phyloP scores from a whole-genome alignment of 2,113 vertebrate genomes.

The Orientallactaga bullata region DNA sequence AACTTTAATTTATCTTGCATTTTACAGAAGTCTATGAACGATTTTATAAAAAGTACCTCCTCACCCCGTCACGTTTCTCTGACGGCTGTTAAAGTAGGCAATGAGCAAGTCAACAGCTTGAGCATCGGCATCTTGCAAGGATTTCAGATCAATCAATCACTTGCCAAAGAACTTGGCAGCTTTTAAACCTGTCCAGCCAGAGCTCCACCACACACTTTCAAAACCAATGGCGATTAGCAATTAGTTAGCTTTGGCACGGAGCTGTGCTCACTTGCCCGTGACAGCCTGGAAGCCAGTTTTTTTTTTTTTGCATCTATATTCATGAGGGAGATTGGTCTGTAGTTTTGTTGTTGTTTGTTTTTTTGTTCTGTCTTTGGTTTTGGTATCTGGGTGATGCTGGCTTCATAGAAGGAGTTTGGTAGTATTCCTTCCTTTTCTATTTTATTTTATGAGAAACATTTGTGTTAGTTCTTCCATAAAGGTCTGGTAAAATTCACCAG shows the following conservation, averaged over 20 bases:
- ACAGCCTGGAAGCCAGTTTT: conserved; percentile 99
- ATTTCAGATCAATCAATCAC: too few relatives aligned
- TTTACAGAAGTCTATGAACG: conserved; percentile 90
- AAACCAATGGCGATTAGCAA: conserved; percentile 85
- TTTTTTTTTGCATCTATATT: too few relatives aligned
- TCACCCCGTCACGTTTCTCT: conserved; percentile 85
- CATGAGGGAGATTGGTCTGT: too few relatives aligned
- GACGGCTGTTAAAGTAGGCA: conserved; percentile 90
- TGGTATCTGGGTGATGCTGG: too few relatives aligned
- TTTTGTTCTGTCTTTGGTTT: too few relatives aligned
- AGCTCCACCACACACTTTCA: conserved; percentile 85
- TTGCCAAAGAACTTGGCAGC: too few relatives aligned
- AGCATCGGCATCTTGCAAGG: conserved; percentile 86
- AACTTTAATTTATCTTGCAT: conserved; percentile 92
- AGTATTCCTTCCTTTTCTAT: too few relatives aligned
- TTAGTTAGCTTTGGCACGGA: conserved; percentile 99
- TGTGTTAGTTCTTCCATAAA: too few relatives aligned
- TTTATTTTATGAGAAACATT: too few relatives aligned
- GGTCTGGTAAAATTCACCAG: too few relatives aligned
- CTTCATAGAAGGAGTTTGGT: too few relatives aligned
- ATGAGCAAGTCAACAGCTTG: conserved; percentile 87
- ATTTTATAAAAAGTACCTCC: conserved; percentile 91
- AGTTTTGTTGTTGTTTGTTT: too few relatives aligned
- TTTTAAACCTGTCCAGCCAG: conserved; percentile 87
- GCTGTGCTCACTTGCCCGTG: conserved; percentile 99